Percentiles rank a stretch among this genome's conserved stretches.
phyloP scores from a whole-genome alignment of 2,797 vertebrate genomes.

The Acrossocheilus wenchowensis region DNA sequence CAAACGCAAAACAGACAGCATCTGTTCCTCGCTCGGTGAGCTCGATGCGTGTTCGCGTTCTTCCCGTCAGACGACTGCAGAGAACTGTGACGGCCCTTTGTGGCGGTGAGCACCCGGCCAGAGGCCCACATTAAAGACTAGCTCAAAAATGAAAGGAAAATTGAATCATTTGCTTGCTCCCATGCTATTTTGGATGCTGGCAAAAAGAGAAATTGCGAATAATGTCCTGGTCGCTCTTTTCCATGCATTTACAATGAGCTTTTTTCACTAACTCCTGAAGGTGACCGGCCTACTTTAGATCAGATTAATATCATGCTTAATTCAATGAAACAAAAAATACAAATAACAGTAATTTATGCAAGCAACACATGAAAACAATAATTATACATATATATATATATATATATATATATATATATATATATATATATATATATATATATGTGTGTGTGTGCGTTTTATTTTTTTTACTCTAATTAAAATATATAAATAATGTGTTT shows the following conservation, averaged over 20 bases:
- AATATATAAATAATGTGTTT: too few species aligned
- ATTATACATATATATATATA: too few species aligned
- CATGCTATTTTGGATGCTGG: background rate
- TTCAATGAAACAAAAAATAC: background rate
- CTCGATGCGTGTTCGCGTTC: background rate
- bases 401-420: too few species aligned
- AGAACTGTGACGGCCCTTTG: conserved; percentile 15
- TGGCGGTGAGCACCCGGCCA: background rate
- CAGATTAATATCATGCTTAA: background rate
- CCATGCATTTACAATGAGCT: background rate
- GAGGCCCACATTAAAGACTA: background rate
- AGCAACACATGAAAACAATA: too few species aligned
- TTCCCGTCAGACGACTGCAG: background rate
- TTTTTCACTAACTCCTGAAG: background rate
- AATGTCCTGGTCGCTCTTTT: background rate
- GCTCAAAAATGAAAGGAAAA: background rate
- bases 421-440: too few species aligned
- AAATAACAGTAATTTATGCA: too few species aligned
- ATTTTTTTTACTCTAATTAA: too few species aligned
- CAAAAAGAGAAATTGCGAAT: background rate
- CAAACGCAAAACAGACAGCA: conserved; percentile 51
- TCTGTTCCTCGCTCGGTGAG: conserved; percentile 46
- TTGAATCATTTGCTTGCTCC: background rate
- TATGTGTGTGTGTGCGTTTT: too few species aligned
- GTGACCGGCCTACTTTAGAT: background rate